Base-by-base conservation (phyloP, 2,113 vertebrate species). In the Recurvirostra avosetta region DNA sequence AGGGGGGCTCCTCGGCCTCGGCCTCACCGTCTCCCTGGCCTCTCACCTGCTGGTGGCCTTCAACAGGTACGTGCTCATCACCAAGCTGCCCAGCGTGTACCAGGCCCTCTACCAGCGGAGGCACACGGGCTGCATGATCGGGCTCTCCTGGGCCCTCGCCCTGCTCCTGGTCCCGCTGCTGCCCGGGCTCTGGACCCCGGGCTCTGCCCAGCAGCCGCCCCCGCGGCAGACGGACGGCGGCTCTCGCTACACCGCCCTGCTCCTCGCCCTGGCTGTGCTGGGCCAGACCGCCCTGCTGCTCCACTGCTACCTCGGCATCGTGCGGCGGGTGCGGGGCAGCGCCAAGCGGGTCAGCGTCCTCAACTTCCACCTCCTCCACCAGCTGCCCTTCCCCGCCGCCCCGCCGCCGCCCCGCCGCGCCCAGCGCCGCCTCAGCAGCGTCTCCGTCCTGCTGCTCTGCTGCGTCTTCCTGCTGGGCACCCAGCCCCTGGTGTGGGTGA, bases 31-130 rank as follows among this genome's bases (percentile, higher is more conserved):
- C 67, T 99, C 99, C 12, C 97, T 99, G 32, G 92, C 98, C 80
- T 99, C 99, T 7, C 99, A 99, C 92, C 98, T 98, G 67, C 98
- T 99, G n/a, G 98, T 99, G 95, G 99, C 99, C 21, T 98, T 99
- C 92, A 99, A 99, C 98, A 98, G 99, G 93, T 99, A 98, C 62
- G 98, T 99, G 92, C 97, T 99, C 96, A 99, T 99, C 97, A 99
- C 99, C 66, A 98, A 98, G 95, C 97, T 98, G 45, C 98, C 99
- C 38, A 98, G 98, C 71, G 98, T 98, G 19, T 99, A 99, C 97
- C 98, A 98, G 94, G 98, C 97, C 85, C 96, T 99, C 56, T 99
- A 99, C 95, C 99, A 98, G 96, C 97, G 98, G 91, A 97, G 98
- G 72, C 98, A 98, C 97, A 98, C 98, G 15, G 98, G 98, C 66